Conservation (phyloP, 2,888 invertebrate species). For the Drosophila atripex region DNA sequence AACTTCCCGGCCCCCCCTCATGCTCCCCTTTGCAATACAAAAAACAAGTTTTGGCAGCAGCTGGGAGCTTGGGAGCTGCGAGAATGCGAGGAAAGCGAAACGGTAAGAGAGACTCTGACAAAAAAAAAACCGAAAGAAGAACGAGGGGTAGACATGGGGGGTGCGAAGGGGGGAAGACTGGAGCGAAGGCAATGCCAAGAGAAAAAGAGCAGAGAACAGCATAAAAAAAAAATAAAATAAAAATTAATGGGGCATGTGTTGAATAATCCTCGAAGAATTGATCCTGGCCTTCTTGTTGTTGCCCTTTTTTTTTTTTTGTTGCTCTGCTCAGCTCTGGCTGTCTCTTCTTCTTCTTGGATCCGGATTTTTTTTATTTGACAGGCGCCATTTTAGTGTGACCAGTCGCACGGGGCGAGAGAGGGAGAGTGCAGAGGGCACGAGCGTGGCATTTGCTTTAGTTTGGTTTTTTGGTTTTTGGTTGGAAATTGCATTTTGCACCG, state of each 20-base stretch:
- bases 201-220: constrained; percentile 1
- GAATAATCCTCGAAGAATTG: constrained; percentile 35
- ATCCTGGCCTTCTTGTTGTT: constrained; percentile 7
- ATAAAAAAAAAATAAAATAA: background rate
- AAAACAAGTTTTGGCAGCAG: constrained; percentile 52
- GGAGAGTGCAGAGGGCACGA: constrained; percentile 1
- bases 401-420: constrained; percentile 3
- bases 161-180: too few species aligned
- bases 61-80: constrained; percentile 34
- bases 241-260: constrained; percentile 25
- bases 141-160: too few species aligned
- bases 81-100: constrained; percentile 40
- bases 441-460: background rate
- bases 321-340: background rate
- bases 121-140: background rate
- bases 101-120: constrained; percentile 2
- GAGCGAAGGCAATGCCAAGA: constrained; percentile 1
- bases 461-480: background rate
- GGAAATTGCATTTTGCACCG: constrained; percentile 38
- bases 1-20: background rate
- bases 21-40: constrained; percentile 6
- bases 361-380: constrained; percentile 48
- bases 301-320: background rate
- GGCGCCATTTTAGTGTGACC: constrained; percentile 61
- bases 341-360: constrained; percentile 11